Evolutionary conservation across 2,113 vertebrate genomes (phyloP).

Genomic region (Thamnophis sirtalis): DNA sequence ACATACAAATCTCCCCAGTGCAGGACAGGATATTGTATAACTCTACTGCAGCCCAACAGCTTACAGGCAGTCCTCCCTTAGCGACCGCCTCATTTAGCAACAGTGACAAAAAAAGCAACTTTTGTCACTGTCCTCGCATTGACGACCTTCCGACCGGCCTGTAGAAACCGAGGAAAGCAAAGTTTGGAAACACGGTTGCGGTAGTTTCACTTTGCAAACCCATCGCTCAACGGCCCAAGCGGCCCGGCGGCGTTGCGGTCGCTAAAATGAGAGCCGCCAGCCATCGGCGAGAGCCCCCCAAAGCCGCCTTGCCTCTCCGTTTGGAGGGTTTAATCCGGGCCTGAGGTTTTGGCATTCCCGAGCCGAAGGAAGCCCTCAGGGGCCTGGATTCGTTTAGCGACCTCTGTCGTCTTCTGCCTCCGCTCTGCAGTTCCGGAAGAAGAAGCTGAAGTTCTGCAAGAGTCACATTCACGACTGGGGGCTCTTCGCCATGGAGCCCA

Average conservation of each 20-base stretch:
- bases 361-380: neutral
- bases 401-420: neutral
- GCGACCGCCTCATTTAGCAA: neutral
- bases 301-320: too few relatives aligned
- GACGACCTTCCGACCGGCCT: neutral
- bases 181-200: neutral
- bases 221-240: neutral
- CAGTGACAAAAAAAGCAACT: neutral
- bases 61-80: neutral
- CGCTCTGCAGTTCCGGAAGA: constrained; percentile 88
- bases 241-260: neutral
- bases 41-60: neutral
- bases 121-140: neutral
- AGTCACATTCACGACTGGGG: constrained; percentile 99
- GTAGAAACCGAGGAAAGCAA: neutral
- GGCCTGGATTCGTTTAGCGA: neutral
- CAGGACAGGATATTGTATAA: neutral
- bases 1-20: neutral
- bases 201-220: neutral
- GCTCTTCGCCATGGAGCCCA: constrained; percentile 96
- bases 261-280: neutral
- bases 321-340: neutral
- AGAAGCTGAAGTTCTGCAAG: constrained; percentile 95
- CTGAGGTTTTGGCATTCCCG: neutral
- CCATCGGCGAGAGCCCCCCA: too few relatives aligned